Percentiles rank a stretch among this genome's conserved stretches.
phyloP scores from a whole-genome alignment of 2,888 invertebrate genomes.

The Lottia scabra region DNA sequence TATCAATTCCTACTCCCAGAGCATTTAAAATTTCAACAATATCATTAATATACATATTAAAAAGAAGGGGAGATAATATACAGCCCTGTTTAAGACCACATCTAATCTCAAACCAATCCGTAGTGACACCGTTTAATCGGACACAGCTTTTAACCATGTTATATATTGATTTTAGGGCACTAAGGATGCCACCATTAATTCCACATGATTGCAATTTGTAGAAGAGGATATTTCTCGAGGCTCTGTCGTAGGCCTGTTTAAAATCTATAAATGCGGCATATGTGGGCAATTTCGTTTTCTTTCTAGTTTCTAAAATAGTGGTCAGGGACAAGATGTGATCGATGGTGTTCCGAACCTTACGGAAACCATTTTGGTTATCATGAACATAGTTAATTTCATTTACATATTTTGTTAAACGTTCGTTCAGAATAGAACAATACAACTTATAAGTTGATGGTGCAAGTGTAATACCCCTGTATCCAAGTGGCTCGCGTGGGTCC shows the following conservation, averaged over 20 bases:
- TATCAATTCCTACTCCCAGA: no score
- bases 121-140: neutral
- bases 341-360: constrained; percentile 17
- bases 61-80: constrained; percentile 30
- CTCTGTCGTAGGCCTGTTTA: constrained; percentile 5
- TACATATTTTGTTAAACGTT: constrained; percentile 14
- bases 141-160: constrained; percentile 3
- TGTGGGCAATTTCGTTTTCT: neutral
- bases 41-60: constrained; percentile 15
- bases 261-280: constrained; percentile 9
- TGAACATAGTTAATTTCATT: constrained; percentile 16
- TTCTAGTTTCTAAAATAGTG: constrained; percentile 9
- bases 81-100: constrained; percentile 21
- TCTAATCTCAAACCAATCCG: neutral
- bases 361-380: constrained; percentile 30
- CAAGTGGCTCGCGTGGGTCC: constrained; percentile 18
- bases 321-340: constrained; percentile 24
- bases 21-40: no score
- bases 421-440: constrained; percentile 27
- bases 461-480: constrained; percentile 25
- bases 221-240: neutral
- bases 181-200: neutral
- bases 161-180: constrained; percentile 2
- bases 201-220: neutral
- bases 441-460: constrained; percentile 26